Conservation (phyloP, 2,113 vertebrate species). For the Neolamprologus variostigma region DNA sequence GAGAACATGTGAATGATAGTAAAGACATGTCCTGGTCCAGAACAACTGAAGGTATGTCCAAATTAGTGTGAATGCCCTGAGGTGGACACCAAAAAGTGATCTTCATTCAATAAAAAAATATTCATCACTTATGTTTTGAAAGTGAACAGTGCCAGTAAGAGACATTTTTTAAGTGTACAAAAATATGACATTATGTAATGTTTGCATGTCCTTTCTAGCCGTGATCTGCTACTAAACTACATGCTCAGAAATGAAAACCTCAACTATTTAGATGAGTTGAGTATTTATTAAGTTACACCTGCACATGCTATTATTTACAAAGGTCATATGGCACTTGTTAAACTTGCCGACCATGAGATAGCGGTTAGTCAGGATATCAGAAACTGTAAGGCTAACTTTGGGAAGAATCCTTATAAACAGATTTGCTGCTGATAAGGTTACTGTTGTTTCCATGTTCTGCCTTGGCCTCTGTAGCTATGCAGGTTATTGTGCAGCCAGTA, state of each 20-base stretch:
- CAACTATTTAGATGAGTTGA: neutral
- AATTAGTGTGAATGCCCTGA: neutral
- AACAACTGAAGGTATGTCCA: neutral
- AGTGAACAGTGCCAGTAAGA: neutral
- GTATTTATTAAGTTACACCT: neutral
- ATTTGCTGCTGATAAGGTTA: neutral
- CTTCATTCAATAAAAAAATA: neutral
- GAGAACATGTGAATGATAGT: conserved; percentile 26
- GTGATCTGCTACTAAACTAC: neutral
- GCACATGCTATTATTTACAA: neutral
- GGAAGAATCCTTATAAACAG: neutral
- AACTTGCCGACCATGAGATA: neutral
- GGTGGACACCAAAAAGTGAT: neutral
- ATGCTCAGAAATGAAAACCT: neutral
- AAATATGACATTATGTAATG: neutral
- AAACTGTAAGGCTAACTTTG: neutral
- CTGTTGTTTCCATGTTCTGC: neutral
- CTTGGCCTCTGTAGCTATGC: neutral
- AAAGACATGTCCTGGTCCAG: neutral
- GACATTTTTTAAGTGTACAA: neutral
- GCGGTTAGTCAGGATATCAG: accelerated
- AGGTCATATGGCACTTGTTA: neutral
- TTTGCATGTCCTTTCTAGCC: neutral
- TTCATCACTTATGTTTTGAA: neutral
- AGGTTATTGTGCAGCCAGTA: neutral